phyloP scores from a whole-genome alignment of 2,113 vertebrate genomes.

The Chrysemys picta region DNA sequence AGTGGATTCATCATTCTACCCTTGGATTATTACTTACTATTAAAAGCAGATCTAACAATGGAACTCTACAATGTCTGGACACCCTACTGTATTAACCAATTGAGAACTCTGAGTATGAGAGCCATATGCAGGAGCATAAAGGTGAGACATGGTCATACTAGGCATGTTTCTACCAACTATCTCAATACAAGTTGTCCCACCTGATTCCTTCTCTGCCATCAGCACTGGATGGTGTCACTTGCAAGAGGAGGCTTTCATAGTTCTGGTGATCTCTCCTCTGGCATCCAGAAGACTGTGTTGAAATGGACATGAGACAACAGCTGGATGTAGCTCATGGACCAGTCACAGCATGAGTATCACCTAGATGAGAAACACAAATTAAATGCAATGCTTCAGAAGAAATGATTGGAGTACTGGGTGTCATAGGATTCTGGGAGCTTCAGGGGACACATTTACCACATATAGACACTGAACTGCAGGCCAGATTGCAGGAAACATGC shows the following conservation, averaged over 20 bases:
- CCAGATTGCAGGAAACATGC: not conserved
- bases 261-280: not conserved
- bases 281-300: not conserved
- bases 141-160: not conserved
- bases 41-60: no score
- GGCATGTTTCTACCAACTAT: not conserved
- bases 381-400: not conserved
- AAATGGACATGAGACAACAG: not conserved
- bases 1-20: no score
- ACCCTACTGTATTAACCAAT: no score
- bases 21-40: no score
- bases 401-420: not conserved
- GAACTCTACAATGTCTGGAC: no score
- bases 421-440: not conserved
- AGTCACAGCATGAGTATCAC: not conserved
- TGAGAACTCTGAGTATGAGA: not conserved
- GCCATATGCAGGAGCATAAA: no score
- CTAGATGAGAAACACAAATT: not conserved
- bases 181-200: not conserved
- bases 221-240: not conserved
- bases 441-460: not conserved
- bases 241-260: not conserved
- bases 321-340: not conserved
- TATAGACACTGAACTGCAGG: not conserved
- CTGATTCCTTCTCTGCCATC: not conserved